Base-by-base conservation (phyloP, 2,888 invertebrate species). In the Pseudococcus viburni region DNA sequence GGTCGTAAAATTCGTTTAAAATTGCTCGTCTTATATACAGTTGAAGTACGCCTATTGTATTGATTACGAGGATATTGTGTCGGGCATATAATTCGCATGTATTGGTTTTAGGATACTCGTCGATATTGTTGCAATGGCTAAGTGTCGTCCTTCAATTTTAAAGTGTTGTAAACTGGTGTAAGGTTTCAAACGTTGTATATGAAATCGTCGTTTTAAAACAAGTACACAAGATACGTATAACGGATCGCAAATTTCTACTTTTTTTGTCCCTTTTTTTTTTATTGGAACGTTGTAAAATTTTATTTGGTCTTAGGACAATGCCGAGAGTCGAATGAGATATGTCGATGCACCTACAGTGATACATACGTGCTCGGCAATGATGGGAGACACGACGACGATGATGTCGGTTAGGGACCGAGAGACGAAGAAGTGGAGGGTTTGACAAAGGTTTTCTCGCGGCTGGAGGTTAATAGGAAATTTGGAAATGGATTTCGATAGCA, bases 11-110 rank as follows among this genome's bases (percentile, higher is more conserved):
- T 80, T 42, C 42, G 80, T 80, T 80, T n/a, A 80, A 80, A 42
- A 80, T 42, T 80, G 39, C 46, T 12, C 42, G 33, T 33, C 68
- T 73, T 73, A 19, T 19, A 19, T 59, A 42, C 80, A 80, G 42
- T 80, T 80, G 39, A 80, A 80, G 80, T 80, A n/a, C 80, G 80
- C 46, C 80, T 80, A 80, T 80, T 80, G 80, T 80, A 80, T 80
- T 80, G 46, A 42, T 42, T 80, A 80, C 80, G 42, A 42, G 4
- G 80, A 46, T 80, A 80, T 80, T 80, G 80, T 80, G 19, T 80
- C n/a, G 39, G n/a, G 19, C n/a, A 80, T 42, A 80, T 80, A 80
- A 80, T 80, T 80, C 46, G n/a, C 42, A 42, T 80, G 80, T 80
- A 39, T 80, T 42, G n/a, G 46, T 80, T 42, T 39, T 59, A 42